Evolutionary conservation across 2,797 vertebrate species (phyloP), one percentile per base, ranked within the genome.

Genomic region (Hydrolagus colliei): DNA sequence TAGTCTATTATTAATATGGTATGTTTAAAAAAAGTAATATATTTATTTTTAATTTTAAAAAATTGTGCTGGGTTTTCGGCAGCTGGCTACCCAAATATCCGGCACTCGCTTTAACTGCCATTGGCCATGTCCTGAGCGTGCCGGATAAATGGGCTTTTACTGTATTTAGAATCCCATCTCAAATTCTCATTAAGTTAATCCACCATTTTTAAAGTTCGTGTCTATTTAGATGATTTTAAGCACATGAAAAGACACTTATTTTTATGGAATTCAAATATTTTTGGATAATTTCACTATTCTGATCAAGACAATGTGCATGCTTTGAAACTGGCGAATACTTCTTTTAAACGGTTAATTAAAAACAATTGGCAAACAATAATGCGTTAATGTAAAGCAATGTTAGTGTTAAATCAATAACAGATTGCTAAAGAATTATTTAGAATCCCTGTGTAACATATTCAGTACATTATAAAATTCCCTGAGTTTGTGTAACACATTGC

Each of bases 141-240:
- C 27, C 27, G 27, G 27, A 27, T 27, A 27, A 27, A 27, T 27
- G 27, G 27, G 27, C 27, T 27, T 27, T 27, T 27, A 27, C 27
- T 27, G 27, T 6, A 88, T 86, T 86, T 88, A 79, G 87, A 89
- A 86, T 88, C 71, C 22, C 10, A 41, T 22, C 41, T 52, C 41
- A 52, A 52, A 52, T 52, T 52, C 6, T 52, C 41, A 52, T 52
- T 0, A 27, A 27, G 27, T 27, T 27, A 27, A 27, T 27, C 27
- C 27, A 27, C 27, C 27, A 27, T 27, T 27, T 1, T 27, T 27
- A 52, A 52, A 52, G 41, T 52, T 52, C 1, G 3, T 6, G 6
- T 76, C 20, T 76, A 35, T 86, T 86, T 61, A 14, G 35, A 72
- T 20, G 27, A 35, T 52, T 72, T 9, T 52, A 52, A 79, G n/a